Conservation (phyloP, 2,797 vertebrate species). For the Cossypha heuglini region DNA sequence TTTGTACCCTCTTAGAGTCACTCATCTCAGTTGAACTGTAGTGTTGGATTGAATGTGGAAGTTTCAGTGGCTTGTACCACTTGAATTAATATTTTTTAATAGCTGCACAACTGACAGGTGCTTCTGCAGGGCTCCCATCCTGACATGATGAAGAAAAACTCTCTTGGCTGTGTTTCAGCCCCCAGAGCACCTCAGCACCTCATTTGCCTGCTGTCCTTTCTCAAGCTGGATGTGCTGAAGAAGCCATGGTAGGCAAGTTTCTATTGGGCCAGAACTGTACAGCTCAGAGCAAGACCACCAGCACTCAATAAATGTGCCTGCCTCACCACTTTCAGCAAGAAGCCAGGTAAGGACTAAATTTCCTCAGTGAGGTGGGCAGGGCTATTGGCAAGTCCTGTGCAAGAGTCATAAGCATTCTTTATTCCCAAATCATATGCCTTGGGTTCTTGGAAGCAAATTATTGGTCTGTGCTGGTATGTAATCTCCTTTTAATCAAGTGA, state of each 20-base stretch:
- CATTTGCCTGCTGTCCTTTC: not conserved
- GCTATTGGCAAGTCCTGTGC: not conserved
- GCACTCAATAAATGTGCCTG: not conserved
- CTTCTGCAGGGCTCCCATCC: not conserved
- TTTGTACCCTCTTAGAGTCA: not conserved
- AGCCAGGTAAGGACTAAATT: not conserved
- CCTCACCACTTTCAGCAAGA: not conserved
- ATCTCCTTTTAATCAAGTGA: constrained; percentile 7
- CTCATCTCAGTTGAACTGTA: not conserved
- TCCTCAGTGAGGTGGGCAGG: not conserved
- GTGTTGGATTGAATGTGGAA: not conserved
- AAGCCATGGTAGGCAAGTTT: not conserved
- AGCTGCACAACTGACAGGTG: not conserved
- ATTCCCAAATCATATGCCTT: not conserved
- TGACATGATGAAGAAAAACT: not conserved
- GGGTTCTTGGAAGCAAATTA: not conserved
- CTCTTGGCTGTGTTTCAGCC: not conserved
- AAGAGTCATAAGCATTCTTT: not conserved
- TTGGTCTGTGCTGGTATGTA: not conserved
- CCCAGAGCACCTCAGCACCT: not conserved
- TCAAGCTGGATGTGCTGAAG: not conserved
- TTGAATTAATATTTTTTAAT: not conserved
- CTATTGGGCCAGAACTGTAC: not conserved
- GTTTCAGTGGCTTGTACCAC: not conserved
- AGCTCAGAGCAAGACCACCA: not conserved